Conservation (phyloP, 2,113 vertebrate species). For the Neogale vison region DNA sequence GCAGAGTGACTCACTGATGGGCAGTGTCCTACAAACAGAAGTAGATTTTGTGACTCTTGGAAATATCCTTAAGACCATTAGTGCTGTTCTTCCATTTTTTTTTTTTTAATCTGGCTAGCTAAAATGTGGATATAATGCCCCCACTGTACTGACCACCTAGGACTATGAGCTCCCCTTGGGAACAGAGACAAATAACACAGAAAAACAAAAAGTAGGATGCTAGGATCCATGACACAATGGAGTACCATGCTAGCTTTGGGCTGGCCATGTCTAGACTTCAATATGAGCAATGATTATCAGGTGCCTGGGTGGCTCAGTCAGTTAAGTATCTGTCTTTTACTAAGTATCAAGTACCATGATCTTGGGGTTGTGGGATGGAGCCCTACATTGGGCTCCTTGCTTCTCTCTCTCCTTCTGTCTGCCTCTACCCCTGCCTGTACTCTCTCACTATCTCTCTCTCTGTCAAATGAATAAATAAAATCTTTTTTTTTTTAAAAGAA, state of each 20-base stretch:
- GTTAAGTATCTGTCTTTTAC: background rate
- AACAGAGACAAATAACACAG: background rate
- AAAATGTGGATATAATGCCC: background rate
- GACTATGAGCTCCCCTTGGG: background rate
- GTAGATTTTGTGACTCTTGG: background rate
- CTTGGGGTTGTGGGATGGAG: too few species aligned
- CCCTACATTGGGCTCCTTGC: too few species aligned
- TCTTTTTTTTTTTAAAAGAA: background rate
- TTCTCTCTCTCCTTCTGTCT: background rate
- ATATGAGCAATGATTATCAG: background rate
- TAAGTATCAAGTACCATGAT: too few species aligned
- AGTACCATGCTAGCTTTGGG: rapidly evolving
- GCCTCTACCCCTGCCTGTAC: too few species aligned
- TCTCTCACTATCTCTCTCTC: background rate
- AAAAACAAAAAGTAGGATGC: background rate
- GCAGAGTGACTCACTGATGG: background rate
- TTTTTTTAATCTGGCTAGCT: background rate
- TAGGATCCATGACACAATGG: background rate
- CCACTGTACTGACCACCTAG: background rate
- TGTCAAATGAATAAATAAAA: background rate
- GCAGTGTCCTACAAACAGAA: background rate
- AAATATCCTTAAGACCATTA: background rate
- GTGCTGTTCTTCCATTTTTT: background rate
- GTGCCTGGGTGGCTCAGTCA: background rate
- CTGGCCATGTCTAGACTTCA: background rate